Evolutionary conservation across 2,113 vertebrate genomes (phyloP), one percentile per base, ranked within the genome.

Genomic region (Sylvia atricapilla): DNA sequence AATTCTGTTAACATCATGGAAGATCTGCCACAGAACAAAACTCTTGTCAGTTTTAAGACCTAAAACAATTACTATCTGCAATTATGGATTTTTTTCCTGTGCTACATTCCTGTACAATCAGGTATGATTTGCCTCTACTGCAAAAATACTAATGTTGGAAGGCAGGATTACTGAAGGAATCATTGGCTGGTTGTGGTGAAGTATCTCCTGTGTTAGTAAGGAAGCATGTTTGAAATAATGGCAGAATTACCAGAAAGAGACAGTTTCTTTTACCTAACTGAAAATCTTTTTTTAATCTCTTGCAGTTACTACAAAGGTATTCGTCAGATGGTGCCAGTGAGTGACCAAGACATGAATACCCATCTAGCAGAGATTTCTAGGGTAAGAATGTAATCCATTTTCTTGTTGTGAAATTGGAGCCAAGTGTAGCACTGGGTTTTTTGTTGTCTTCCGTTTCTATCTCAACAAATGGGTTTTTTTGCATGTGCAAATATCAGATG

Each of bases 261-360:
- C 21, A 4, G 23, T 49, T 44, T 55, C 41, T 81, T 78, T 89
- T 77, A 64, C 66, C 20, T 80, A 28, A 24, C 13, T 69, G 43
- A 83, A 87, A 58, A 14, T 67, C 23, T 84, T 27, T 53, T 53
- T 77, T 91, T 66, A 43, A 46, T 92, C 77, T 84, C 44, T 87
- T 76, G 35, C 94, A 99, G 99, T 97, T 99, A 99, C 93, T 99
- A 99, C 97, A 99, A 98, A 98, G 99, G 99, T 92, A 98, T 99
- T 98, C 98, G 99, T 83, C 98, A 99, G 98, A 99, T 99, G 99
- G 98, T 99, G 58, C 97, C 99, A 55, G 99, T 99, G 94, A 99
- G 99, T 53, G 99, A 99, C 98, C 99, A 99, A 95, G 99, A 99
- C 95, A 99, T 99, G 99, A 99, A 99, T 97, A 99, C 99, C 33